Base-by-base conservation (phyloP, 2,113 vertebrate genomes). In the Campylorhamphus procurvoides region DNA sequence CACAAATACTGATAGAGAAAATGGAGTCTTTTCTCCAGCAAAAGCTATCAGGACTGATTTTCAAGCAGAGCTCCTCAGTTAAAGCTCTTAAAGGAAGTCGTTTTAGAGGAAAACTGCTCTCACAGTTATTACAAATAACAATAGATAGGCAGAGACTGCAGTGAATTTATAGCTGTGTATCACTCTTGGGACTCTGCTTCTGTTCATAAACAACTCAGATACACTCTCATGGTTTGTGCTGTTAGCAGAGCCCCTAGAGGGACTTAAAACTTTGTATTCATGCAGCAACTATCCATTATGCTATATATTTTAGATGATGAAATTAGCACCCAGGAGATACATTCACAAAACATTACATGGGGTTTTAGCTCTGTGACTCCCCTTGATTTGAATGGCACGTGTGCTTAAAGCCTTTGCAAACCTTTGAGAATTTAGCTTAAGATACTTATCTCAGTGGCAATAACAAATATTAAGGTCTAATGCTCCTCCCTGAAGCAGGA, bases 191-290 rank as follows among this genome's bases (percentile, higher is more conserved):
- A 96, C 67, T 75, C 69, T 72, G 88, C 87, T 91, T 93, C 94
- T 96, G 92, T 93, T 96, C 96, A 97, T 95, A 96, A 97, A 97
- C 95, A 97, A 89, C 95, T 96, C 74, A 39, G 95, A 96, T n/a
- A 90, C 87, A 96, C 86, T 95, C 89, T 90, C 90, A 84, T 84
- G 84, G 86, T 95, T 92, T 93, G 84, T 79, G 83, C 93, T 94
- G 90, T 88, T 91, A 87, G 87, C 93, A 93, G 72, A 90, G 58
- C 68, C 95, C 90, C 95, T 75, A 68, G 95, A 96, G 95, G 84
- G 93, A 76, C 90, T 94, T 93, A 79, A 96, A 95, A 96, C 80
- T 92, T 95, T 3, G 37, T 83, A 94, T 96, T 96, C 94, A 82
- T 88, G 82, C 88, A 94, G 86, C 63, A 89, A 74, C 95, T 90